A percentile compares a stretch with the other conserved stretches of the same genome.
Conservation (phyloP, 1,140 invertebrate genomes). For the Hycleus cichorii region DNA sequence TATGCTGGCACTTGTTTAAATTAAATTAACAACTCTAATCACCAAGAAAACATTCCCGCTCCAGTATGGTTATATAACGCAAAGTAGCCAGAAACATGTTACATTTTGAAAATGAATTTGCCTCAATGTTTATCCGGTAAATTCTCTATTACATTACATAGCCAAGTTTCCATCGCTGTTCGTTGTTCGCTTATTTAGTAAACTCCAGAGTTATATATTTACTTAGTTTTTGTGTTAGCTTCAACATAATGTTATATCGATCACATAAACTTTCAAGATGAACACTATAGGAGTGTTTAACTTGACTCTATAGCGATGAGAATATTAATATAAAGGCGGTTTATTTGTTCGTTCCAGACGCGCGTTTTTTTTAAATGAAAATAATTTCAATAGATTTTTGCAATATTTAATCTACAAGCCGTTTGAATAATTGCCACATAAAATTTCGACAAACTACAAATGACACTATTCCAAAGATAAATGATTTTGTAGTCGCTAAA, state of each 20-base stretch:
- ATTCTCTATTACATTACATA: not conserved
- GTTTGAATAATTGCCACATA: constrained; percentile 10
- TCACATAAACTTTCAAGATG: not conserved
- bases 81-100: not conserved
- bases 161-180: not conserved
- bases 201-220: too few relatives aligned
- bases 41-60: too few relatives aligned
- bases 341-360: not conserved
- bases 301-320: constrained; percentile 1
- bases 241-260: not conserved
- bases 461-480: constrained; percentile 9
- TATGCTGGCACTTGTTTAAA: too few relatives aligned
- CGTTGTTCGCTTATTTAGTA: too few relatives aligned
- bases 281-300: constrained; percentile 6
- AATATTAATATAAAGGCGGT: constrained; percentile 3
- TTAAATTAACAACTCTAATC: too few relatives aligned
- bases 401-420: not conserved
- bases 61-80: not conserved
- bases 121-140: not conserved
- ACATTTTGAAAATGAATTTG: not conserved
- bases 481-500: constrained; percentile 10
- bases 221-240: not conserved
- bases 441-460: constrained; percentile 14
- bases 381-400: constrained; percentile 7
- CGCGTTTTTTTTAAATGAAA: too few relatives aligned